Evolutionary conservation across 2,113 vertebrate genomes (phyloP), one percentile per base, ranked within the genome.

Genomic region (Alouatta palliata): DNA sequence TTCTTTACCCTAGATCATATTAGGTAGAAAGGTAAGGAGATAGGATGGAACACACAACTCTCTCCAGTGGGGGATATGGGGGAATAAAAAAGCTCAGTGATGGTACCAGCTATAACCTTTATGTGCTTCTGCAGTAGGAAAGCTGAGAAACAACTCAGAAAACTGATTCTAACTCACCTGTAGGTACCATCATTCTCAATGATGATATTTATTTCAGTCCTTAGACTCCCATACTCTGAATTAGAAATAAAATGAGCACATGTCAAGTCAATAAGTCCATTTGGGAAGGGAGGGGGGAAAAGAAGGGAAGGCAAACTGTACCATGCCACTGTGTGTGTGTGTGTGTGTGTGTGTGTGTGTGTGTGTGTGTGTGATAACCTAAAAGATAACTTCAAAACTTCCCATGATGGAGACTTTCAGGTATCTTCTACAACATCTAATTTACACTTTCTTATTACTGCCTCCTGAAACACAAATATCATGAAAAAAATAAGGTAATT

Each of bases 41-140:
- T 35, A 5, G 17, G 27, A 20, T 8, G 13, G 6, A 49, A 87
- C 17, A 75, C 37, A 19, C 1, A 9, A 1, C 20, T 88, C 1
- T 9, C 9, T 84, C 2, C 23, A 8, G 0, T 0, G 6, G 2
- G 25, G 2, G 0, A 21, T 0, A 2, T 2, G 19, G 35, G 17
- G 9, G 1, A 86, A 35, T 37, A 3, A 35, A 35, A 93, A 21
- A 11, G 16, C 3, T 30, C 4, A 0, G 6, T 7, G 14, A 49
- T 17, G 32, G 1, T 5, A 80, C 25, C 43, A 37, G 16, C 19
- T 5, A 0, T 13, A 7, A 5, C 13, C 5, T 40, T 32, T 49
- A 11, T 47, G 9, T 45, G 11, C 43, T 25, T 30, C 35, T 92
- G 32, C 35, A 30, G 25, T 35, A 35, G 12, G 4, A 89, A 82